Base-by-base conservation (phyloP, 2,113 vertebrate species). In the Aegithalos caudatus region DNA sequence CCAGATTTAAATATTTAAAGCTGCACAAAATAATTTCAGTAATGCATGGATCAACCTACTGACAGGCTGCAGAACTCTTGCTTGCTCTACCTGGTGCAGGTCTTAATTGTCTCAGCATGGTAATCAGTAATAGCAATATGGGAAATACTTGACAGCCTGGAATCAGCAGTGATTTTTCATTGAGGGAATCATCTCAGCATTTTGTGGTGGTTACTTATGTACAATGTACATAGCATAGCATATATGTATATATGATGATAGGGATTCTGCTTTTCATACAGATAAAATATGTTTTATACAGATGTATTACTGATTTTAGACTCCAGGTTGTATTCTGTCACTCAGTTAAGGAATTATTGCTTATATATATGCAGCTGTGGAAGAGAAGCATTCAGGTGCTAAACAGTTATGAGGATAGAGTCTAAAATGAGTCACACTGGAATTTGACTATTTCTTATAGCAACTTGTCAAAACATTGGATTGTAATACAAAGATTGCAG, bases 381-480 rank as follows among this genome's bases (percentile, higher is more conserved):
- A 86, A 57, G 22, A 57, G n/a, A 92, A 92, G 65, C 74, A 91
- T 58, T 67, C 64, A 73, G 87, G 57, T 91, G 48, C 72, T 96
- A 51, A 79, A 19, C 47, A 54, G 48, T 84, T 90, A 23, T 8
- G 31, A 94, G 28, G 81, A 78, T 37, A 44, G 78, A 96, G 82
- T 86, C 72, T 94, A 81, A 96, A 95, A 86, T 96, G 94, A 95
- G 51, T 96, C 92, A 94, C 25, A 37, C 40, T 81, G 72, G 65
- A 94, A 95, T 96, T 9, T 97, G 86, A 95, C 80, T 97, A 13
- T 85, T 93, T 94, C 91, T 92, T 81, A 47, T 37, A 80, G 65
- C 66, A 87, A 61, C 83, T 81, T 96, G 94, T 97, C 97, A 97
- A 97, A 97, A 96, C 85, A 96, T 24, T 67, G 56, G 64, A 62